Evolutionary conservation across 2,888 invertebrate species (phyloP), one percentile per base, ranked within the genome.

Genomic region (Tipula confusa): DNA sequence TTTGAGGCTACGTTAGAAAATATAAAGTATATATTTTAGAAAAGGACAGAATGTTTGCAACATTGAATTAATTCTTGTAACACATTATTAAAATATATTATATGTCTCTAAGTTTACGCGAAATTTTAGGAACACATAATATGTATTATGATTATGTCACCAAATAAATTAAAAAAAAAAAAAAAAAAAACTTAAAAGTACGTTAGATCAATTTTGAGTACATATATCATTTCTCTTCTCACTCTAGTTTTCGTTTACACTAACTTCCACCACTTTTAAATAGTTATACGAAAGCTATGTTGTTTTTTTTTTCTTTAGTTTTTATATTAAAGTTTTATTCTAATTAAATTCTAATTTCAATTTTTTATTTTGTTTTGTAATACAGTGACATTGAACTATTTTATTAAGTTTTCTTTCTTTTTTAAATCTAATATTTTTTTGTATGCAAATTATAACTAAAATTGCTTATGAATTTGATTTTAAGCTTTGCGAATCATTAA

Each of bases 311-410:
- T n/a, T n/a, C n/a, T n/a, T 13, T 64, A 43, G 43, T n/a, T 64
- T 64, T 64, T 64, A 64, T 64, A 64, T 64, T 64, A 64, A 64
- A 64, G 18, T 64, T 64, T 64, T 24, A 9, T 64, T 64, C 24
- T 64, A 64, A 64, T 64, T 64, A 64, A 64, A 11, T 64, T 64
- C 64, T 64, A 64, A 64, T 18, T 64, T 64, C 24, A 64, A 18
- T 64, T 64, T 64, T 64, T 24, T 48, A 7, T 24, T 7, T 24
- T 64, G 18, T 64, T 64, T 64, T 18, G 18, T 1, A 64, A 64
- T 64, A 64, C 64, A 64, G 64, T 64, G 64, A 64, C 64, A 64
- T 64, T 64, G 64, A 64, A 64, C 64, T 64, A 64, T 64, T 64
- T 64, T 18, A 64, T 64, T 64, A 18, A 48, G 18, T 18, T 48